Percentiles rank a stretch among this genome's conserved stretches.
Conservation (phyloP, 2,888 invertebrate genomes). For the Nemotelus nigrinus region DNA sequence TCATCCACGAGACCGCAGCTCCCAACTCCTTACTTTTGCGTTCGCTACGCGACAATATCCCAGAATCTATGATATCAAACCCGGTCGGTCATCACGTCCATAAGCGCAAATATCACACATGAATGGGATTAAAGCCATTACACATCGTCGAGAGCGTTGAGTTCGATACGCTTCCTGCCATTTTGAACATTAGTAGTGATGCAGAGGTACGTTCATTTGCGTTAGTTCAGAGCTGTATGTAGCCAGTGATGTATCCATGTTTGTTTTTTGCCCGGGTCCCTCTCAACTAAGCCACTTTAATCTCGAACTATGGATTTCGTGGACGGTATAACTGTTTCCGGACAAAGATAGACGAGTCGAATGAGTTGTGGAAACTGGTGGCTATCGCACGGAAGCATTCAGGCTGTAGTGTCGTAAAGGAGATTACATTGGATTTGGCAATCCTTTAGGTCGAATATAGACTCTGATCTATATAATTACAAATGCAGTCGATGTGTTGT, state of each 20-base stretch:
- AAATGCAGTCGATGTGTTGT: background rate
- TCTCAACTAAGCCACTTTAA: constrained; percentile 8
- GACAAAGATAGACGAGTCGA: background rate
- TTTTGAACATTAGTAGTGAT: background rate
- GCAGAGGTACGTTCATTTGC: background rate
- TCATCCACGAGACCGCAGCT: constrained; percentile 9
- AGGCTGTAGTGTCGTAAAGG: constrained; percentile 2
- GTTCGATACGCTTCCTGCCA: constrained; percentile 2
- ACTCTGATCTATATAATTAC: background rate
- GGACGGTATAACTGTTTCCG: background rate
- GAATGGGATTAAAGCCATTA: constrained; percentile 29
- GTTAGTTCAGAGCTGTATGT: too few relatives aligned
- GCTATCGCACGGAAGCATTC: constrained; percentile 13
- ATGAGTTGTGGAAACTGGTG: background rate
- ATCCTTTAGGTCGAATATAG: background rate
- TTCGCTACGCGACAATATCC: constrained; percentile 7
- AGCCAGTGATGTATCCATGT: background rate
- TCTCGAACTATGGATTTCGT: background rate
- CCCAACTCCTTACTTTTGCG: background rate
- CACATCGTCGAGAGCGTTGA: constrained; percentile 4
- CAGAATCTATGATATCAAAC: background rate
- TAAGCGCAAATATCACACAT: constrained; percentile 29
- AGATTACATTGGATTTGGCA: background rate
- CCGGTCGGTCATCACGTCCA: background rate
- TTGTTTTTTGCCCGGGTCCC: constrained; percentile 3